Percentiles rank a stretch among this genome's conserved stretches.
phyloP scores from a whole-genome alignment of 2,888 invertebrate genomes.

The Limenitis arthemis region DNA sequence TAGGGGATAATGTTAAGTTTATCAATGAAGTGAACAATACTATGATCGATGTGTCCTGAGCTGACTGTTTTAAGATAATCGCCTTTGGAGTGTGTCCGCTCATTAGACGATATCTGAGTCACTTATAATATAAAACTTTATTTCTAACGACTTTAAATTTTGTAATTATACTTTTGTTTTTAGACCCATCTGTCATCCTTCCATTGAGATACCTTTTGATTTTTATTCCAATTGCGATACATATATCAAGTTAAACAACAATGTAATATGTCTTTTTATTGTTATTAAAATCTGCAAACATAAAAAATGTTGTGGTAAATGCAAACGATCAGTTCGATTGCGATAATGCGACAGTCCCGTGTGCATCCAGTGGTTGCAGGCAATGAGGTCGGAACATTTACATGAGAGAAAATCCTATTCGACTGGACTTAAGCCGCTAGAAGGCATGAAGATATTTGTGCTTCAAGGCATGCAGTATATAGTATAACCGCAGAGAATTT shows the following conservation, averaged over 20 bases:
- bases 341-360: conserved; percentile 43
- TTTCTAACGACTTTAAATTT: conserved; percentile 6
- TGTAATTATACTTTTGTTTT: not conserved
- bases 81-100: conserved; percentile 16
- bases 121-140: conserved; percentile 15
- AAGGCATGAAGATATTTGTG: conserved; percentile 49
- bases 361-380: conserved; percentile 43
- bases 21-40: conserved; percentile 58
- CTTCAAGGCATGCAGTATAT: no score
- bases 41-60: conserved; percentile 53
- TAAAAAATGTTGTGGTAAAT: conserved; percentile 57
- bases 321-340: conserved; percentile 54
- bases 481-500: conserved; percentile 57
- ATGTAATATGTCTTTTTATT: not conserved
- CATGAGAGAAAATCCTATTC: conserved; percentile 35
- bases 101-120: conserved; percentile 19
- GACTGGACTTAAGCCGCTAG: conserved; percentile 38
- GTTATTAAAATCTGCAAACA: conserved; percentile 60
- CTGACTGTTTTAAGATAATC: conserved; percentile 27
- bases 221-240: no score
- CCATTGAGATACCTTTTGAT: not conserved
- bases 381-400: conserved; percentile 42
- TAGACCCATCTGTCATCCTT: not conserved
- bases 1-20: conserved; percentile 43
- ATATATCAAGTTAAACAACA: no score